A percentile compares a stretch with the other conserved stretches of the same genome.
phyloP scores from a whole-genome alignment of 1,140 invertebrate genomes.

The Gonatopus flavifemur region DNA sequence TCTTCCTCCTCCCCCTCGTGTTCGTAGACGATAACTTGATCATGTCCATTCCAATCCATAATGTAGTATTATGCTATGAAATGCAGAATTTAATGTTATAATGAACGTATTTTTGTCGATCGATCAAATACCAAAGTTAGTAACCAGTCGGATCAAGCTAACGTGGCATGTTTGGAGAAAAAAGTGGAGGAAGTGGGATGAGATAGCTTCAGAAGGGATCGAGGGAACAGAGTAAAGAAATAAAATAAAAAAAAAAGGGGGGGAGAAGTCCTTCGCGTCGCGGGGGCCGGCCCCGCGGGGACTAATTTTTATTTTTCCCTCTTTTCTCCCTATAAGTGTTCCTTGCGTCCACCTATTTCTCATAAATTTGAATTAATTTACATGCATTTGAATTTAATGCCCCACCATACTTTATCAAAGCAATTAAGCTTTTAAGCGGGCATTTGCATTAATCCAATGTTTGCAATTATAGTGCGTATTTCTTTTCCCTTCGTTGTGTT shows the following conservation, averaged over 20 bases:
- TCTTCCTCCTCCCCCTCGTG: neutral
- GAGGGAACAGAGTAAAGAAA: constrained; percentile 6
- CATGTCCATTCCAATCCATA: too few relatives aligned
- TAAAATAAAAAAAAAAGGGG: constrained; percentile 30
- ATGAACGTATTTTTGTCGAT: too few relatives aligned
- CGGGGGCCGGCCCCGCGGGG: constrained; percentile 52
- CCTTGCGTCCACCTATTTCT: constrained; percentile 58
- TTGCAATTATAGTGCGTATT: constrained; percentile 54
- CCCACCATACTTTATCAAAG: constrained; percentile 58
- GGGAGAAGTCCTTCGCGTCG: too few relatives aligned
- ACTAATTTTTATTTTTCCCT: constrained; percentile 59
- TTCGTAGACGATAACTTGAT: too few relatives aligned
- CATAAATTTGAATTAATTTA: constrained; percentile 62
- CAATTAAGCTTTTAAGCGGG: constrained; percentile 61
- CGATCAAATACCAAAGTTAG: too few relatives aligned
- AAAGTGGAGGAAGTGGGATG: constrained; percentile 16
- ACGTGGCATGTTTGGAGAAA: constrained; percentile 54
- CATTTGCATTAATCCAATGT: constrained; percentile 63
- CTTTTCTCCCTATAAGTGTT: constrained; percentile 54
- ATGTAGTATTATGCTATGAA: too few relatives aligned
- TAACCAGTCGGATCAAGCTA: constrained; percentile 46
- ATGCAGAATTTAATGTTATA: too few relatives aligned
- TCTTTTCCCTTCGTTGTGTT: constrained; percentile 15
- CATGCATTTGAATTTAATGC: constrained; percentile 62
- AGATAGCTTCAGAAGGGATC: constrained; percentile 5